Evolutionary conservation across 2,113 vertebrate genomes (phyloP).

Genomic region (Mastomys coucha): DNA sequence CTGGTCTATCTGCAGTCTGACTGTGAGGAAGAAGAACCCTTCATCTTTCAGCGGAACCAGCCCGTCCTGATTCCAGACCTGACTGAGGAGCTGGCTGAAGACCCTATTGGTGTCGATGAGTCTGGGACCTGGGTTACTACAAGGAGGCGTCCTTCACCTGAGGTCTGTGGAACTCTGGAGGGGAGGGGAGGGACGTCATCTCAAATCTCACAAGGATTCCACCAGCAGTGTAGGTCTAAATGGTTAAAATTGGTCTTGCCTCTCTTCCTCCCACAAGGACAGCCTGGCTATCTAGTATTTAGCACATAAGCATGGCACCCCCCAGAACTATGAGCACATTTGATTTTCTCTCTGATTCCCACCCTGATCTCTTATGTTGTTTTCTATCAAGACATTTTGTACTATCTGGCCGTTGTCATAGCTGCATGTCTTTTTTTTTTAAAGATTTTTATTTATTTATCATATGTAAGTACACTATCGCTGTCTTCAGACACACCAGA

Average conservation of each 20-base stretch:
- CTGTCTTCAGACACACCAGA: too few relatives aligned
- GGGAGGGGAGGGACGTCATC: neutral
- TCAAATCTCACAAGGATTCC: neutral
- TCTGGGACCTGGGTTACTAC: neutral
- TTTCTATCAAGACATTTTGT: neutral
- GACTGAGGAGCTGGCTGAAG: constrained; percentile 83
- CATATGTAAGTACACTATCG: too few relatives aligned
- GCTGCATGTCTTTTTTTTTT: neutral
- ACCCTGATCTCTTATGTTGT: neutral
- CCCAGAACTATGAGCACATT: neutral
- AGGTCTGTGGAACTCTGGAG: constrained; percentile 25
- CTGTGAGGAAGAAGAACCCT: constrained; percentile 83
- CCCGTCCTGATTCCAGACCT: constrained; percentile 84
- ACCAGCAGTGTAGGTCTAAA: neutral
- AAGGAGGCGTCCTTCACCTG: neutral
- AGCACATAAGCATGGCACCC: neutral
- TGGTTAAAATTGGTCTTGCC: neutral
- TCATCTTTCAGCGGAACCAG: constrained; percentile 88
- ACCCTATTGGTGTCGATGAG: neutral
- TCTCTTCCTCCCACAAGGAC: neutral
- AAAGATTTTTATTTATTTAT: too few relatives aligned
- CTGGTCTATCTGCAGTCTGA: constrained; percentile 85
- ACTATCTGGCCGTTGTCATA: neutral
- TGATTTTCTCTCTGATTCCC: neutral
- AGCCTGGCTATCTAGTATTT: neutral